Evolutionary conservation across 2,113 vertebrate species (phyloP).

Genomic region (Nothocercus julius): DNA sequence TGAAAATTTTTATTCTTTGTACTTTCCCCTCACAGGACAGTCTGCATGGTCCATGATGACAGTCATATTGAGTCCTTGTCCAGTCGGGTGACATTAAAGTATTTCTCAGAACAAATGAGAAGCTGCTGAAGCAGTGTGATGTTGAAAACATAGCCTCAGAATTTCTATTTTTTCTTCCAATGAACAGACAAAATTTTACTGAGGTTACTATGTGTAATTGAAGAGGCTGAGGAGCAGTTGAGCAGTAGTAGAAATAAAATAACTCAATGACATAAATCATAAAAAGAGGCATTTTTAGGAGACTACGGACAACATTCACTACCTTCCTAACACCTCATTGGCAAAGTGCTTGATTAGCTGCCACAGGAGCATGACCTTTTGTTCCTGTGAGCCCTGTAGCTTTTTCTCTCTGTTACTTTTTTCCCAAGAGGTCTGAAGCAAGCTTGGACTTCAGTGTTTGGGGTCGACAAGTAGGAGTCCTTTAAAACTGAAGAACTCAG

Average conservation of each 20-base stretch:
- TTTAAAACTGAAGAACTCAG: not conserved
- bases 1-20: not conserved
- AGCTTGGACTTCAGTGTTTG: not conserved
- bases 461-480: not conserved
- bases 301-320: not conserved
- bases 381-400: not conserved
- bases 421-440: not conserved
- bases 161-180: not conserved
- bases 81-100: not conserved
- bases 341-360: not conserved
- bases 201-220: not conserved
- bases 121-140: not conserved
- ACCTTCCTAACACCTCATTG: not conserved
- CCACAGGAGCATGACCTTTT: not conserved
- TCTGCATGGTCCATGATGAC: accelerated
- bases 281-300: not conserved
- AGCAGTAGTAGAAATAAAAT: not conserved
- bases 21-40: not conserved
- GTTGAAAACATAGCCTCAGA: not conserved
- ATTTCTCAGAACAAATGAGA: not conserved
- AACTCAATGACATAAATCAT: not conserved
- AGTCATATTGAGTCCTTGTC: not conserved
- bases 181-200: not conserved
- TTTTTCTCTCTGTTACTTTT: not conserved
- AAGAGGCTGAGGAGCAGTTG: not conserved